Conservation (phyloP, 30 jellyfish, hydroid and myxozoan species). For the Cassiopea andromeda region DNA sequence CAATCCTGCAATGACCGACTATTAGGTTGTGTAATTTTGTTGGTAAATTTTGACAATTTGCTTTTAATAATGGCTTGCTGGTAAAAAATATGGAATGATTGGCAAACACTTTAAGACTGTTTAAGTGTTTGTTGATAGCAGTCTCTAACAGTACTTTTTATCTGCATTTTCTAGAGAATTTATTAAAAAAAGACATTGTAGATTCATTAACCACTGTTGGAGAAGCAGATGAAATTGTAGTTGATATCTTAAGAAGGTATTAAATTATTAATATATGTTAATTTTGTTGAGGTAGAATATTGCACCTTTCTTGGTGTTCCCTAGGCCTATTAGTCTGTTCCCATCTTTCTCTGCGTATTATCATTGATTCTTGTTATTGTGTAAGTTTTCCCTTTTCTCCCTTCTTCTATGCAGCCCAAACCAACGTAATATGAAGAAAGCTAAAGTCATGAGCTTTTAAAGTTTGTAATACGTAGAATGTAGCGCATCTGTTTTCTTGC, state of each 20-base stretch:
- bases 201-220: background rate
- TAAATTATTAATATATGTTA: background rate
- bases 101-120: too few relatives aligned
- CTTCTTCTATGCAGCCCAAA: too few relatives aligned
- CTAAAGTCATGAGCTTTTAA: too few relatives aligned
- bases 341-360: background rate
- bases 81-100: too few relatives aligned
- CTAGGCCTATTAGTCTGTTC: background rate
- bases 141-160: background rate
- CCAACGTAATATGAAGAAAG: too few relatives aligned
- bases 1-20: too few relatives aligned
- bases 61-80: too few relatives aligned
- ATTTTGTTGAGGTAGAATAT: background rate
- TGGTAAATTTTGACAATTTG: too few relatives aligned
- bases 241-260: slow-evolving; percentile 6
- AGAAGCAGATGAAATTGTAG: slow-evolving; percentile 34
- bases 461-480: too few relatives aligned
- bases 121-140: background rate
- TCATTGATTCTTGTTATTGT: too few relatives aligned
- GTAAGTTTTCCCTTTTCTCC: too few relatives aligned
- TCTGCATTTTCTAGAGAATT: slow-evolving; percentile 3
- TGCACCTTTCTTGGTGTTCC: background rate
- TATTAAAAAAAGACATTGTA: background rate
- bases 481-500: background rate
- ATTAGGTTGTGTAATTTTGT: too few relatives aligned